A percentile compares a stretch with the other conserved stretches of the same genome.
Evolutionary conservation across 2,797 vertebrate species (phyloP).

Genomic region (Champsocephalus gunnari): DNA sequence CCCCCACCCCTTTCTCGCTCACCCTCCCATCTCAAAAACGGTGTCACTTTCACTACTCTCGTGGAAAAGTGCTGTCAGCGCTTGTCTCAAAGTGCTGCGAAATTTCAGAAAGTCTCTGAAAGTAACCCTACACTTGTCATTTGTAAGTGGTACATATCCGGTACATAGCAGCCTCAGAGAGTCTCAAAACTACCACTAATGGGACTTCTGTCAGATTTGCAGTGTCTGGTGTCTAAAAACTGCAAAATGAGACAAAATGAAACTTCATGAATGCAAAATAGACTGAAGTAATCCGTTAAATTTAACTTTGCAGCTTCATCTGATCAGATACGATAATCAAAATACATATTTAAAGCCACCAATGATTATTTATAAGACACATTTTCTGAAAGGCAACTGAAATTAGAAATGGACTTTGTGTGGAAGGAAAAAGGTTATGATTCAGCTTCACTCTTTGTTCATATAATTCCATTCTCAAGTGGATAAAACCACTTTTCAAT

Average conservation of each 20-base stretch:
- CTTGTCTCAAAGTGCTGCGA: conserved; percentile 77
- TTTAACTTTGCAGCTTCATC: neutral
- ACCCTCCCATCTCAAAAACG: conserved; percentile 62
- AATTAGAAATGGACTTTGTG: neutral
- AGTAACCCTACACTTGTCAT: conserved; percentile 78
- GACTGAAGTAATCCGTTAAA: neutral
- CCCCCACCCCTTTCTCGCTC: conserved; percentile 55
- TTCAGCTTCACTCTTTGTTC: neutral
- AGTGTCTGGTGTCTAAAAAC: conserved; percentile 48
- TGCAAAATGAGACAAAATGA: conserved; percentile 22
- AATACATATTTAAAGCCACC: too few species aligned
- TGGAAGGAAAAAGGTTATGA: neutral
- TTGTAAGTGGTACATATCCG: conserved; percentile 75
- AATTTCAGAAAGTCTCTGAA: conserved; percentile 80
- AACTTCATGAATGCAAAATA: conserved; percentile 7
- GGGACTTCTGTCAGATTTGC: conserved; percentile 46
- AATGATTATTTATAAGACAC: neutral
- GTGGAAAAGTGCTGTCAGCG: conserved; percentile 80
- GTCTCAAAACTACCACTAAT: conserved; percentile 63
- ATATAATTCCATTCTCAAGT: neutral
- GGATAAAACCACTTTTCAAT: neutral
- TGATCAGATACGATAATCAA: neutral
- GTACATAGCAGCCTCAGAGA: conserved; percentile 61
- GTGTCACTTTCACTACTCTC: conserved; percentile 82
- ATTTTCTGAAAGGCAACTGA: neutral